These are phyloP conservation scores for Trachelus stipa DNA, from an alignment of 2,888 invertebrate species.

Conservation along the genomic window DNA sequence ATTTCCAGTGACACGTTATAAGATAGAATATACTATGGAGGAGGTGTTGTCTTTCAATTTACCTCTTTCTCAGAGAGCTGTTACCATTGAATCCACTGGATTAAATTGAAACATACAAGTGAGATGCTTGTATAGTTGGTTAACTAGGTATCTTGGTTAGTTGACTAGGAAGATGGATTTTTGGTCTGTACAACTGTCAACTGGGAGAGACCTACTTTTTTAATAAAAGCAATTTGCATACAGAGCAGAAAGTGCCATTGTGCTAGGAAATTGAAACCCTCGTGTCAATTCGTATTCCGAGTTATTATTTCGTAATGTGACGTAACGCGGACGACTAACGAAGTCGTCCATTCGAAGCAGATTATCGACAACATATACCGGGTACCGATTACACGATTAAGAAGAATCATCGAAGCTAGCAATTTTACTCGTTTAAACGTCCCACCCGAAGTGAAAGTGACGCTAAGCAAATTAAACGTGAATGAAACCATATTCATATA, in stretches of 20 bases:
- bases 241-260: conserved; percentile 42
- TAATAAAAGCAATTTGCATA: conserved; percentile 53
- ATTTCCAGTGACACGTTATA: neutral
- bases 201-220: conserved; percentile 25
- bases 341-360: neutral
- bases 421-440: neutral
- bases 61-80: neutral
- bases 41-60: neutral
- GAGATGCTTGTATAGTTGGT: neutral
- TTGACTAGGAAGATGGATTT: too few relatives aligned
- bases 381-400: neutral
- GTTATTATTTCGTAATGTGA: too few relatives aligned
- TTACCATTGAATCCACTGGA: neutral
- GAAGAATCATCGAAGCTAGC: neutral
- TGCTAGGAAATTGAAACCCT: conserved; percentile 46
- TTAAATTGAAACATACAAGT: neutral
- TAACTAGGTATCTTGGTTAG: too few relatives aligned
- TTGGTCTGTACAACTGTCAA: too few relatives aligned
- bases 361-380: neutral
- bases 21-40: neutral
- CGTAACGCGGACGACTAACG: neutral
- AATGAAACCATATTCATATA: neutral
- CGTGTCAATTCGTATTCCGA: too few relatives aligned
- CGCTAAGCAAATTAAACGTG: neutral
- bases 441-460: neutral